A percentile compares a stretch with the other conserved stretches of the same genome.
phyloP scores from a whole-genome alignment of 1,140 invertebrate genomes.

The Nasonia longicornis region DNA sequence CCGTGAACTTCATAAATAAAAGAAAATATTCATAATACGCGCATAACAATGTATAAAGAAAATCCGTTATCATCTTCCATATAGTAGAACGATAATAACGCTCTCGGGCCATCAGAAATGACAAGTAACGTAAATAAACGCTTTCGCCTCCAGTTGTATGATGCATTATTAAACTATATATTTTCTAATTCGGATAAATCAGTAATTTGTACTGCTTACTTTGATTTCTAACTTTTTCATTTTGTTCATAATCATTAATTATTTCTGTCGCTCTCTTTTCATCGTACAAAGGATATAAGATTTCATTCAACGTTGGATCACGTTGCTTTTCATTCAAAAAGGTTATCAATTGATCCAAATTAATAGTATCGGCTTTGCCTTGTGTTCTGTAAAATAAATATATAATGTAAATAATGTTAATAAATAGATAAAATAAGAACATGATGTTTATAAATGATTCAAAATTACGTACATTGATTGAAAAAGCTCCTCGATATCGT shows the following conservation, averaged over 20 bases:
- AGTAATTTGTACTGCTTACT: conserved; percentile 71
- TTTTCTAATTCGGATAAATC: not conserved
- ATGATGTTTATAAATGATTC: not conserved
- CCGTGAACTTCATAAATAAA: too few relatives aligned
- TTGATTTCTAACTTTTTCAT: conserved; percentile 82
- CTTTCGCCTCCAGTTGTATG: too few relatives aligned
- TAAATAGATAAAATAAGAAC: not conserved
- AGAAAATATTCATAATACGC: too few relatives aligned
- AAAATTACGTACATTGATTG: conserved; percentile 89
- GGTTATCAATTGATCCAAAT: conserved; percentile 88
- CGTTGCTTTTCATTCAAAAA: conserved; percentile 99
- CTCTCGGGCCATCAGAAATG: too few relatives aligned
- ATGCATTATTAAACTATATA: too few relatives aligned
- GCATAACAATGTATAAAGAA: too few relatives aligned
- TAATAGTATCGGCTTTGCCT: conserved; percentile 90
- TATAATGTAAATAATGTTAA: not conserved
- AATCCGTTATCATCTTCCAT: too few relatives aligned
- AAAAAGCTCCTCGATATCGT: conserved; percentile 99
- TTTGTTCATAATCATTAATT: conserved; percentile 93
- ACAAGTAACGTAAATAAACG: too few relatives aligned
- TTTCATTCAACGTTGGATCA: conserved; percentile 98
- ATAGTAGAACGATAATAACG: too few relatives aligned
- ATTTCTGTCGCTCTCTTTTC: conserved; percentile 94
- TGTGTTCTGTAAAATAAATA: conserved; percentile 77
- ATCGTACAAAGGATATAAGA: conserved; percentile 97